A percentile compares a stretch with the other conserved stretches of the same genome.
Conservation (phyloP, 2,888 invertebrate genomes). For the Cryptophagus acutangulus region DNA sequence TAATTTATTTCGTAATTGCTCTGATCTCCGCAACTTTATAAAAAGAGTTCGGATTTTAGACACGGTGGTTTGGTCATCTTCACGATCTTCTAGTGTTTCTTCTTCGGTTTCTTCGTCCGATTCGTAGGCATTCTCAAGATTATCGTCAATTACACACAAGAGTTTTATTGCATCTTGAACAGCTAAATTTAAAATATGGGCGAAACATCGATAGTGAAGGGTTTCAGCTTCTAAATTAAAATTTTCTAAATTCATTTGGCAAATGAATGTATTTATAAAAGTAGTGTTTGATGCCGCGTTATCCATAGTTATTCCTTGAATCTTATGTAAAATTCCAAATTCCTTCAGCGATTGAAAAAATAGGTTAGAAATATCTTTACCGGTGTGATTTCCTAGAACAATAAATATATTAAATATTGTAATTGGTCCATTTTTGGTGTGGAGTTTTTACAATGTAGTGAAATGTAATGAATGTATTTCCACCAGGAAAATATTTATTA, state of each 20-base stretch:
- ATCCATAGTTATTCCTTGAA: slow-evolving; percentile 2
- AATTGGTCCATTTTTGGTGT: too few relatives aligned
- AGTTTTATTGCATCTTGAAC: not conserved
- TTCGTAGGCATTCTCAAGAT: not conserved
- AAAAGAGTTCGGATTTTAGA: not conserved
- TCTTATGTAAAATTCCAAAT: not conserved
- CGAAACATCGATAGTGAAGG: not conserved
- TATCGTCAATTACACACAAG: too few relatives aligned
- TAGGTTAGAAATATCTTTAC: too few relatives aligned
- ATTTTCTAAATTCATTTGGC: too few relatives aligned
- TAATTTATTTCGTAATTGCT: not conserved
- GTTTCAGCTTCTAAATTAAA: too few relatives aligned
- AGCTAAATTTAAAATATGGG: not conserved
- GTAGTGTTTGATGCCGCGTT: not conserved
- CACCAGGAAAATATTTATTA: too few relatives aligned
- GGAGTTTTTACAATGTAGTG: too few relatives aligned
- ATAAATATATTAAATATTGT: too few relatives aligned
- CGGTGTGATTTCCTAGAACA: too few relatives aligned
- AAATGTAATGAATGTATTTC: too few relatives aligned
- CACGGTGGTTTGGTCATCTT: not conserved
- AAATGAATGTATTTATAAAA: not conserved
- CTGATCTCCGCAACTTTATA: not conserved
- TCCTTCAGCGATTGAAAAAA: too few relatives aligned
- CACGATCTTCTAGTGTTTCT: not conserved
- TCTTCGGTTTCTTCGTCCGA: not conserved